Conservation (phyloP, 53 echinoderm and acorn worm species). For the Temnopleurus reevesii region DNA sequence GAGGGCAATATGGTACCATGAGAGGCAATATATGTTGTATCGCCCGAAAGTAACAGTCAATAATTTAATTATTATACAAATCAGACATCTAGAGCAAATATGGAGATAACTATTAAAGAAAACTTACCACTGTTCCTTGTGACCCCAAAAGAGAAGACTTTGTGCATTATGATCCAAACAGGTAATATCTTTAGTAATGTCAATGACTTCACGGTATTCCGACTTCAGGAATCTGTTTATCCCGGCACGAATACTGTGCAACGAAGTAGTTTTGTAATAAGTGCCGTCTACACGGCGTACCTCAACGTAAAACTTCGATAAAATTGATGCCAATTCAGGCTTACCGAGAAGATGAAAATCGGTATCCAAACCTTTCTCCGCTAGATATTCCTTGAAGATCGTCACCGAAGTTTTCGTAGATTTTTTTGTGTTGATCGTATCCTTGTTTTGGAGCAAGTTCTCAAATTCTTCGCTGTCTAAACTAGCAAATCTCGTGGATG, state of each 20-base stretch:
- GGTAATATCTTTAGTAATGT: constrained; percentile 8
- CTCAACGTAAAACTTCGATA: constrained; percentile 34
- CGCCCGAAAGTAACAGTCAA: no score
- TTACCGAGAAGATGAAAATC: constrained; percentile 8
- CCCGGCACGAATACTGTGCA: constrained; percentile 10
- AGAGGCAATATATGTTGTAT: no score
- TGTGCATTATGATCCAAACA: no score
- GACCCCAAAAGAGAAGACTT: no score
- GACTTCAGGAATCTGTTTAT: constrained; percentile 20
- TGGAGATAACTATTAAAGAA: no score
- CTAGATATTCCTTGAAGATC: constrained; percentile 25
- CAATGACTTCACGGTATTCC: not conserved
- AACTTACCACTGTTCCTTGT: no score
- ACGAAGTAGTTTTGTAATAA: constrained; percentile 10
- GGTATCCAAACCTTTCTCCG: not conserved
- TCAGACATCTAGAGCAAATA: no score
- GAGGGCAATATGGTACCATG: no score
- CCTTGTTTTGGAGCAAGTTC: not conserved
- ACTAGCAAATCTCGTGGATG: constrained; percentile 16
- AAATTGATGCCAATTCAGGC: not conserved
- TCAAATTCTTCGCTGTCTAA: constrained; percentile 23
- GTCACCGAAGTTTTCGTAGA: not conserved
- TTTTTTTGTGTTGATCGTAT: constrained; percentile 31
- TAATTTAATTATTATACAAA: no score
- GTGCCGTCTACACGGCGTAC: not conserved